Base-by-base conservation (phyloP, 1,140 invertebrate genomes). In the Antheraea pernyi region DNA sequence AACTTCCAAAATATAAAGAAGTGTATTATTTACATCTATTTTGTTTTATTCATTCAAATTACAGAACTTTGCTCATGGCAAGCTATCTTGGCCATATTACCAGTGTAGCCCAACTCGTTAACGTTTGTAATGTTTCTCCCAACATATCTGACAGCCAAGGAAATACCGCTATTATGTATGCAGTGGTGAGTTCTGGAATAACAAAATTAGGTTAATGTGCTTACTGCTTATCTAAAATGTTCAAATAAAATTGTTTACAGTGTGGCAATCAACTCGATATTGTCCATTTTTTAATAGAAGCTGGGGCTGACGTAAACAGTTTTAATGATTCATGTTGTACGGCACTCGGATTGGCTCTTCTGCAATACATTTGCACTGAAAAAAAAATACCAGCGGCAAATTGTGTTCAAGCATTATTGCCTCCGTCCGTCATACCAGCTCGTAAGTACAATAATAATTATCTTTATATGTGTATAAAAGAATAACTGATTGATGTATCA, bases 241-340 rank as follows among this genome's bases (percentile, higher is more conserved):
- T 37, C 61, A 63, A 36, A 53, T 63, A 63, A 36, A 63, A 0
- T 19, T 63, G 30, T 73, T 69, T 68, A 48, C 69, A 91, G 87
- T 84, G 80, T 65, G 86, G 87, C n/a, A 83, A 90, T 78, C 77
- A 83, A 58, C 48, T 63, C 18, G 73, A 86, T 8, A 62, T 84
- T 19, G 79, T 91, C 65, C 79, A 84, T 67, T 91, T 91, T 48
- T 77, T 94, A 9, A 79, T 87, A 1, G 89, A 93, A 70, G 88
- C 88, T 39, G 93, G 93, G 5, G 93, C 91, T 6, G 83, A 91
- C 65, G 66, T 93, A 7, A 83, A 94, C 76, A 69, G 73, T 30
- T 82, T 79, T 42, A 94, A 94, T 74, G 93, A 94, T 69, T 91
- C 92, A 48, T 92, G 93, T 37, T 83, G 93, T 67, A 93, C 93